Percentiles rank a stretch among this genome's conserved stretches.
Evolutionary conservation across 2,797 vertebrate genomes (phyloP).

Genomic region (Dendrocincla fuliginosa): DNA sequence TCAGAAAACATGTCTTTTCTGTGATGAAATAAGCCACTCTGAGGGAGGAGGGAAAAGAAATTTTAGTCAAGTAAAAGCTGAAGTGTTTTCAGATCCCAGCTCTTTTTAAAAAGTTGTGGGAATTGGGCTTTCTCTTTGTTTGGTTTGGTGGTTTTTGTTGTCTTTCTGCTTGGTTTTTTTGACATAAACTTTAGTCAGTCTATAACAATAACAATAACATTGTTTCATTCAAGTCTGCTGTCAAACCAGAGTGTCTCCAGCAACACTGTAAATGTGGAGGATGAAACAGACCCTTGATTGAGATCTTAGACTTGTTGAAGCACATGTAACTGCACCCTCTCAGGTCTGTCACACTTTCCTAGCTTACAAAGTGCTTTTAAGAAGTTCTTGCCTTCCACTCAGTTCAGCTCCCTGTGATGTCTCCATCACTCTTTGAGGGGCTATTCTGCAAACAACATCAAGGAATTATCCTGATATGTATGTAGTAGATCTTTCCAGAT

Average conservation of each 20-base stretch:
- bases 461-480: background rate
- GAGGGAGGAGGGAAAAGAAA: background rate
- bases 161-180: background rate
- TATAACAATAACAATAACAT: background rate
- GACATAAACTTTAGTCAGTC: background rate
- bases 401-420: background rate
- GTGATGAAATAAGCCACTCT: background rate
- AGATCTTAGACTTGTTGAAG: background rate
- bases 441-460: background rate
- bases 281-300: background rate
- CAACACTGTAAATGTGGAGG: background rate
- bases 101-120: background rate
- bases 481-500: background rate
- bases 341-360: background rate
- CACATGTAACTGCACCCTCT: background rate
- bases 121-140: background rate
- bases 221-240: background rate
- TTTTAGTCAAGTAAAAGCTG: background rate
- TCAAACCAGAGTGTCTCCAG: background rate
- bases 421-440: background rate
- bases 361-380: background rate
- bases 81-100: background rate
- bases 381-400: background rate
- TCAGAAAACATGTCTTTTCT: background rate
- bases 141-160: background rate